Evolutionary conservation across 2,113 vertebrate species (phyloP), one percentile per base, ranked within the genome.

Genomic region (Tragelaphus strepsiceros): DNA sequence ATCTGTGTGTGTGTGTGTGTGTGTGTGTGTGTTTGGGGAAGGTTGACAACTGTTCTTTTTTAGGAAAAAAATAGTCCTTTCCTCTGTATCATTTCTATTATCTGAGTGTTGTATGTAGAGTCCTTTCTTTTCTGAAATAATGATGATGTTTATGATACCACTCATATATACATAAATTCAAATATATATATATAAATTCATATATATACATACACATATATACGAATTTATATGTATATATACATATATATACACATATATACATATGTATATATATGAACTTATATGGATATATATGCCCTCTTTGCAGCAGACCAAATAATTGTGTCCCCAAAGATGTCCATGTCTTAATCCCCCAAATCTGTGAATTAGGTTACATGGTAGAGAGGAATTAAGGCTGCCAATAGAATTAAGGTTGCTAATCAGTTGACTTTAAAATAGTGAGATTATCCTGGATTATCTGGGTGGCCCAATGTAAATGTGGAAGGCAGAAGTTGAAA

Each of bases 311-410:
- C 53, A 64, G 30, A 82, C n/a, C 87, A 90, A 97, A 61, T 93
- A 35, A 90, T 86, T 17, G 4, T 17, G 32, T 88, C 4, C 12
- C 43, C 16, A 91, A 95, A 92, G 7, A 92, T 90, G 59, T 32
- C 35, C 51, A 94, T 62, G 46, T 91, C 26, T 30, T 92, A 96
- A 87, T 87, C 12, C 46, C 7, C 12, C 3, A 85, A 88, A 83
- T 93, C n/a, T 94, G 35, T 94, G 32, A 94, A 58, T 92, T 83
- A 91, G 24, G 32, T 98, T 74, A 94, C 24, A 94, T 49, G 12
- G 58, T 35, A 96, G 83, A 94, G 24, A 16, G 13, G n/a, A 96
- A 94, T 84, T 92, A 94, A 97, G 54, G 32, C 21, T 94, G 7
- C 58, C 90, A 19, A 64, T 92, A 11, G 26, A 94, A 94, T 94